Percentiles rank a stretch among this genome's conserved stretches.
Evolutionary conservation across 23 tunicate genomes (phyloP).

Genomic region (Corella eumyota): DNA sequence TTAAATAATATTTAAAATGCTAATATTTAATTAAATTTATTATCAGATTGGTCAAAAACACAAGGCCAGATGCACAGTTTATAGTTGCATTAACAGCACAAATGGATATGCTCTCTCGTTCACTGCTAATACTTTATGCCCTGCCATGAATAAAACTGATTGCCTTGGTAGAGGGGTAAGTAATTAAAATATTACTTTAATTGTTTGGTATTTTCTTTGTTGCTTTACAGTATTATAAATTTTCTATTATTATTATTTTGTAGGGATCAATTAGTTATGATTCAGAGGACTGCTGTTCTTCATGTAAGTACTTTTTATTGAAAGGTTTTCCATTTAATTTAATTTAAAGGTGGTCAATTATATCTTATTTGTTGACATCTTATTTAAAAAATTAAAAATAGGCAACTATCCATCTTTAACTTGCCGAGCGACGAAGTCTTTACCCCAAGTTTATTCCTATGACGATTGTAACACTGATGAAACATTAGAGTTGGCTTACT

Average conservation of each 20-base stretch:
- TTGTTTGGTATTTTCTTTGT: not conserved
- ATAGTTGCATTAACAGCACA: constrained; percentile 15
- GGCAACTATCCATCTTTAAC: constrained; percentile 8
- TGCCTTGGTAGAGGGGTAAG: constrained; percentile 41
- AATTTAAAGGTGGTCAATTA: too few species aligned
- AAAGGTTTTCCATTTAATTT: too few species aligned
- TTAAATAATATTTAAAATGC: too few species aligned
- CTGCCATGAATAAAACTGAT: constrained; percentile 8
- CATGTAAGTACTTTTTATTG: constrained; percentile 23
- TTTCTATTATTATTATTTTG: not conserved
- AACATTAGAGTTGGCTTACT: constrained; percentile 12
- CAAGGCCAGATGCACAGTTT: constrained; percentile 16
- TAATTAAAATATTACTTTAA: not conserved
- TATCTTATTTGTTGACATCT: too few species aligned
- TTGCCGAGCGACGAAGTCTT: constrained; percentile 9
- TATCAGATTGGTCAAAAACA: constrained; percentile 34
- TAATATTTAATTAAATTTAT: too few species aligned
- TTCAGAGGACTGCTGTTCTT: constrained; percentile 27
- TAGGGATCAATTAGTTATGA: constrained; percentile 31
- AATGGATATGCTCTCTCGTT: constrained; percentile 24
- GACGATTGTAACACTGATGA: constrained; percentile 20
- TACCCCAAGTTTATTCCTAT: not conserved
- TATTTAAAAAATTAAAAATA: too few species aligned
- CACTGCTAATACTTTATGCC: constrained; percentile 7
- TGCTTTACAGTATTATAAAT: not conserved